Conservation (phyloP, 2,113 vertebrate species). For the Laticauda laticaudata region DNA sequence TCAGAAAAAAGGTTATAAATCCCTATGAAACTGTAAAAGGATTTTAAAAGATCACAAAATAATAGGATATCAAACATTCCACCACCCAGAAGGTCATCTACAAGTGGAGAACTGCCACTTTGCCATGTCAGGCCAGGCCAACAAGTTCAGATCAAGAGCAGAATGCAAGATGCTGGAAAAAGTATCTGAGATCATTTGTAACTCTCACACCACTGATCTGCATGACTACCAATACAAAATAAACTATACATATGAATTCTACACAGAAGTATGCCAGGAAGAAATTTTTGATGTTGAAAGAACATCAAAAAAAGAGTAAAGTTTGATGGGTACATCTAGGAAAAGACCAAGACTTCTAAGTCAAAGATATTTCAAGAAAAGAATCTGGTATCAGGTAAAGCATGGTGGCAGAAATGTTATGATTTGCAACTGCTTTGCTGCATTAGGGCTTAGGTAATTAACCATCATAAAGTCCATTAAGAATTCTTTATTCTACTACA, state of each 20-base stretch:
- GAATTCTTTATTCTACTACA: neutral
- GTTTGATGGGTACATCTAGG: neutral
- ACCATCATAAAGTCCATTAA: neutral
- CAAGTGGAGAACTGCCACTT: neutral
- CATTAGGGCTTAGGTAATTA: neutral
- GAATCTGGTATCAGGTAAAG: neutral
- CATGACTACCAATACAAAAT: neutral
- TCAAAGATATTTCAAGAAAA: neutral
- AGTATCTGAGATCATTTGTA: neutral
- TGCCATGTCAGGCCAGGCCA: neutral
- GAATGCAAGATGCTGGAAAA: neutral
- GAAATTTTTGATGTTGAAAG: neutral
- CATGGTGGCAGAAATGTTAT: neutral
- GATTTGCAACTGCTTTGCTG: neutral
- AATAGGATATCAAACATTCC: neutral
- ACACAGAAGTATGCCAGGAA: neutral
- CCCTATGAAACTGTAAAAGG: neutral
- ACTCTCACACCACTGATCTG: neutral
- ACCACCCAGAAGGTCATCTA: neutral
- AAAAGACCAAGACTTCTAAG: neutral
- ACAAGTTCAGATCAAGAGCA: neutral
- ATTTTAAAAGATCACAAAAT: neutral
- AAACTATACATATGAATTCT: neutral
- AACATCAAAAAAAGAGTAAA: neutral
- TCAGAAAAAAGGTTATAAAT: neutral